Evolutionary conservation across 2,113 vertebrate genomes (phyloP), one percentile per base, ranked within the genome.

Genomic region (Nestor notabilis): DNA sequence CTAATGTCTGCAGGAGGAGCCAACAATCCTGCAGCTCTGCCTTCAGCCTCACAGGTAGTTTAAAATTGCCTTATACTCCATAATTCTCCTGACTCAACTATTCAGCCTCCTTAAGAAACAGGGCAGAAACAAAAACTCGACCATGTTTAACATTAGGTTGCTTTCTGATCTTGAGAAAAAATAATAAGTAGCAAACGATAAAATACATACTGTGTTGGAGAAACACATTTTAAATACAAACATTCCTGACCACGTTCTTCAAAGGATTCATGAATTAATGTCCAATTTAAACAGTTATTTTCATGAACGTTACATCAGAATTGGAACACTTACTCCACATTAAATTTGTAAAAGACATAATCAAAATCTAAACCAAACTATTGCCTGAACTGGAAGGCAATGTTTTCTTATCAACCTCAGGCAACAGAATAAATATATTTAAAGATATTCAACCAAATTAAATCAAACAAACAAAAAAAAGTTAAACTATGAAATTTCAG

Each of bases 1-100:
- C 12, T 39, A 69, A 75, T 46, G 65, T 90, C 86, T 95, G 92
- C 94, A 96, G 96, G 85, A 97, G 87, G 91, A 88, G 83, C 83
- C 91, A 95, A 68, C 56, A 93, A 81, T 83, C 50, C 69, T 92
- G 81, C 76, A 92, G 80, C 79, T 87, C 92, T 94, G 75, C 74
- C 94, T 92, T 76, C 89, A 84, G 75, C 78, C 83, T 96, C 89
- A 65, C 56, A 94, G 82, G 89, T 91, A 93, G 60, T 49, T 95
- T 83, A 74, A 83, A 94, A 87, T 60, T 60, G 74, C 88, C 37
- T 55, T 85, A 70, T 58, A 81, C 39, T 83, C 49, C 47, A 46
- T 37, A 95, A 92, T 92, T 64, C 78, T 68, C 52, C 49, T 79
- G 37, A 20, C 8, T 77, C 65, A 94, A 37, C 39, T 78, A n/a